These are phyloP conservation scores for Mimachlamys varia DNA, from an alignment of 2,888 invertebrate species.

Conservation along the genomic window DNA sequence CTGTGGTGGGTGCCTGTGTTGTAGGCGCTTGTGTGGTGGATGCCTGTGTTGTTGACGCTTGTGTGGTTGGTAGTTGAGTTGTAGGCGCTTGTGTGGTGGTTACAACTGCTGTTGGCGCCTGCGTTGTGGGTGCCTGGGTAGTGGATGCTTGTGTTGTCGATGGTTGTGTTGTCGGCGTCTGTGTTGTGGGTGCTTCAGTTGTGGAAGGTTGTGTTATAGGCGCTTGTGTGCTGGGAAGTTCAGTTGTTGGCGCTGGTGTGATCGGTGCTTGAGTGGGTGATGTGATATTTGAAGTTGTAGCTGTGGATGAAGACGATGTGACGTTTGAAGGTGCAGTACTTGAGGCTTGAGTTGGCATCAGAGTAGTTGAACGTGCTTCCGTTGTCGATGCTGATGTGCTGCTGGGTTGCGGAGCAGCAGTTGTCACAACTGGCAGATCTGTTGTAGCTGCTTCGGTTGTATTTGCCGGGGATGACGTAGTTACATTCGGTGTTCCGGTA, in stretches of 20 bases:
- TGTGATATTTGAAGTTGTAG: background rate
- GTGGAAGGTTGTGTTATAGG: slow-evolving; percentile 32
- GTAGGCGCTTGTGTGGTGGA: slow-evolving; percentile 37
- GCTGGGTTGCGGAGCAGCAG: background rate
- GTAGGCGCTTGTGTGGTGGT: background rate
- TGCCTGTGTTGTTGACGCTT: slow-evolving; percentile 41
- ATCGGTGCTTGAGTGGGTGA: background rate
- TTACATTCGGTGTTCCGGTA: background rate
- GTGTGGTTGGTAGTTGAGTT: slow-evolving; percentile 23
- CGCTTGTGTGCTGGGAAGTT: background rate
- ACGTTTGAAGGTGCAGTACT: background rate
- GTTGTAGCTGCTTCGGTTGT: background rate
- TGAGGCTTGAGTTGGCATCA: background rate
- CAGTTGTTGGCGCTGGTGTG: slow-evolving; percentile 4
- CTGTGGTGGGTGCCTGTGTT: slow-evolving; percentile 39
- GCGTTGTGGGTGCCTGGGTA: background rate
- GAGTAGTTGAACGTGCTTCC: background rate
- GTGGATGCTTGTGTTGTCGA: background rate
- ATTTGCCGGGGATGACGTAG: background rate
- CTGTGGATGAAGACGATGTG: background rate
- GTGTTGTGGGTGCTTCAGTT: slow-evolving; percentile 26
- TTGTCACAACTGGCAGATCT: too few species aligned
- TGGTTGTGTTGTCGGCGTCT: slow-evolving; percentile 36
- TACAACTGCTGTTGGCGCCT: background rate
- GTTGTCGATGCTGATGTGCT: slow-evolving; percentile 6